A percentile compares a stretch with the other conserved stretches of the same genome.
phyloP scores from a whole-genome alignment of 2,113 vertebrate species.

The Leptosomus discolor region DNA sequence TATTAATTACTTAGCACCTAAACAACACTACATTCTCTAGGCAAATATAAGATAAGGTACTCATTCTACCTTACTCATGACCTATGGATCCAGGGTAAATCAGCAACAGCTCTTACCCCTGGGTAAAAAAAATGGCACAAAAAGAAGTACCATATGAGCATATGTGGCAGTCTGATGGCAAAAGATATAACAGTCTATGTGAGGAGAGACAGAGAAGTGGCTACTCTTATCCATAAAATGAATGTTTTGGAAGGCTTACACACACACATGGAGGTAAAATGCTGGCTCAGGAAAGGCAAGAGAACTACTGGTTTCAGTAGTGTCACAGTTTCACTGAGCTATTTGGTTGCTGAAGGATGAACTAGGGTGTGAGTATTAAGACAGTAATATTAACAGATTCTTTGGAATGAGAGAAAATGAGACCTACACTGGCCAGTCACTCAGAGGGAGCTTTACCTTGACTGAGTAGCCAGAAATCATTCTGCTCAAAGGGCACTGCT shows the following conservation, averaged over 20 bases:
- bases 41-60: background rate
- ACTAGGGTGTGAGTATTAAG: background rate
- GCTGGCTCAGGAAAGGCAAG: background rate
- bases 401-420: background rate
- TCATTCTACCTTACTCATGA: background rate
- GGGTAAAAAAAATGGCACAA: background rate
- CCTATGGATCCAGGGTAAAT: background rate
- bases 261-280: background rate
- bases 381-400: background rate
- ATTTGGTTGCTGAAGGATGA: background rate
- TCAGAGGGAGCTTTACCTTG: background rate
- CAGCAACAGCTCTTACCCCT: background rate
- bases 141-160: background rate
- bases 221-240: background rate
- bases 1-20: conserved; percentile 29
- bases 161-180: background rate
- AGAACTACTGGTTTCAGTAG: background rate
- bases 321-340: background rate
- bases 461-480: background rate
- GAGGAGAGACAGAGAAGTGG: background rate
- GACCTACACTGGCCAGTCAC: background rate
- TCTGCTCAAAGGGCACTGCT: background rate
- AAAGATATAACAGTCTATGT: background rate
- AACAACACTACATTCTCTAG: background rate
- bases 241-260: background rate